These are phyloP conservation scores for Eidolon dupreanum DNA, from an alignment of 2,797 vertebrate species.

Conservation along the genomic window DNA sequence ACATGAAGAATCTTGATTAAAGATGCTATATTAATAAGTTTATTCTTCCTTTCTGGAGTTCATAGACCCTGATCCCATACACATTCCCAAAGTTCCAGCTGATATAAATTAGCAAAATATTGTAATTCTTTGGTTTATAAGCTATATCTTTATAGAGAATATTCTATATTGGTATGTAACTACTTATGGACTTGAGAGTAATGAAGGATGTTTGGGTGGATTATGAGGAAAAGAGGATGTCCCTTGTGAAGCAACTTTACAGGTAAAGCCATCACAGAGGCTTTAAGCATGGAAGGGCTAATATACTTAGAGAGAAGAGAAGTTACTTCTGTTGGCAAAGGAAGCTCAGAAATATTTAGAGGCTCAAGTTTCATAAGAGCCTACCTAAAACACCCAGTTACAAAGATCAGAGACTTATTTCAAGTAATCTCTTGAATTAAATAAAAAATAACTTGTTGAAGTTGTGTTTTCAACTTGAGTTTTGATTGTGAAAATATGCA, in stretches of 20 bases:
- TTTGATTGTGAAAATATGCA: not conserved
- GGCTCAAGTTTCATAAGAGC: not conserved
- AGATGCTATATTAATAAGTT: not conserved
- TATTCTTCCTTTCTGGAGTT: not conserved
- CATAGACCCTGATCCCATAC: not conserved
- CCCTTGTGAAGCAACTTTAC: not conserved
- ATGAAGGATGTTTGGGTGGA: not conserved
- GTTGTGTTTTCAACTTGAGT: not conserved
- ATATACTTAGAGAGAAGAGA: not conserved
- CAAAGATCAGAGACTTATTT: not conserved
- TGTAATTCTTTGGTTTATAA: not conserved
- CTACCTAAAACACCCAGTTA: not conserved
- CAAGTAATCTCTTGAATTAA: not conserved
- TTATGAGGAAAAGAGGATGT: not conserved
- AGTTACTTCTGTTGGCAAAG: not conserved
- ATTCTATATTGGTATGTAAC: not conserved
- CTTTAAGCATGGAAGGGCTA: not conserved
- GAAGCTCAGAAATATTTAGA: not conserved
- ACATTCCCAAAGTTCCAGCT: not conserved
- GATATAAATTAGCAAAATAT: not conserved
- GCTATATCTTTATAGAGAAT: not conserved
- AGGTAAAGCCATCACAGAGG: not conserved
- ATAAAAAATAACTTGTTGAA: not conserved
- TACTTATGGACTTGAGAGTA: not conserved
- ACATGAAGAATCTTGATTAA: not conserved